Conservation (phyloP, 2,113 vertebrate genomes). For the Gobio gobio region DNA sequence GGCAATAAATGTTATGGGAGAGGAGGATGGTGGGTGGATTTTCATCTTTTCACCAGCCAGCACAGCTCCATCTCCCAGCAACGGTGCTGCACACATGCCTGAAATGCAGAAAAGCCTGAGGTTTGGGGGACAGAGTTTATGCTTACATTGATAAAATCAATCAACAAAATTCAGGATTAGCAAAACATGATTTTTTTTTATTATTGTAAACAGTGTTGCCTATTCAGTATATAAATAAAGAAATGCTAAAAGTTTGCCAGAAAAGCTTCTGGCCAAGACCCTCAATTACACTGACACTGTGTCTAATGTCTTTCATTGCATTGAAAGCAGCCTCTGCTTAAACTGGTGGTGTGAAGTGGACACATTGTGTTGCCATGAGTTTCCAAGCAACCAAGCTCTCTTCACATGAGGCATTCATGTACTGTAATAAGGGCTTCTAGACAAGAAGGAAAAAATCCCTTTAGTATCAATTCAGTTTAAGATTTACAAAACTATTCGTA, state of each 20-base stretch:
- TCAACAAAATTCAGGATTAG: background rate
- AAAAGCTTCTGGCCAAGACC: conserved; percentile 5
- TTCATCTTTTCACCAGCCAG: conserved; percentile 45
- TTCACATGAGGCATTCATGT: conserved; percentile 50
- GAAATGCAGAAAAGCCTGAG: background rate
- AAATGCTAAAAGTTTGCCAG: too few relatives aligned
- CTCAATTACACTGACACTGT: background rate
- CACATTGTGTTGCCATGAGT: conserved; percentile 50
- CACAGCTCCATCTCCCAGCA: conserved; percentile 54
- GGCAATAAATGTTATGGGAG: conserved; percentile 39
- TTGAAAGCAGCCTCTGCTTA: conserved; percentile 48
- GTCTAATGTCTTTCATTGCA: conserved; percentile 37
- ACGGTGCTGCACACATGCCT: conserved; percentile 33
- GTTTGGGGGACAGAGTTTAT: background rate
- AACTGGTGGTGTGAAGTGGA: conserved; percentile 43
- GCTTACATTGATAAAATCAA: too few relatives aligned
- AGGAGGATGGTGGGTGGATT: conserved; percentile 52
- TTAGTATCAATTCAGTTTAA: background rate
- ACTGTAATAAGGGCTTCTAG: conserved; percentile 33
- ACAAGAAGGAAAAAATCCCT: background rate
- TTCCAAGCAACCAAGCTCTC: conserved; percentile 56
- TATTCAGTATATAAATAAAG: too few relatives aligned
- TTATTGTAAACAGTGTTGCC: too few relatives aligned
- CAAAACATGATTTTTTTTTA: background rate
- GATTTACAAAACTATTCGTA: background rate